These are phyloP conservation scores for Escarpia spicata DNA, from an alignment of 2,888 invertebrate genomes.

Conservation along the genomic window DNA sequence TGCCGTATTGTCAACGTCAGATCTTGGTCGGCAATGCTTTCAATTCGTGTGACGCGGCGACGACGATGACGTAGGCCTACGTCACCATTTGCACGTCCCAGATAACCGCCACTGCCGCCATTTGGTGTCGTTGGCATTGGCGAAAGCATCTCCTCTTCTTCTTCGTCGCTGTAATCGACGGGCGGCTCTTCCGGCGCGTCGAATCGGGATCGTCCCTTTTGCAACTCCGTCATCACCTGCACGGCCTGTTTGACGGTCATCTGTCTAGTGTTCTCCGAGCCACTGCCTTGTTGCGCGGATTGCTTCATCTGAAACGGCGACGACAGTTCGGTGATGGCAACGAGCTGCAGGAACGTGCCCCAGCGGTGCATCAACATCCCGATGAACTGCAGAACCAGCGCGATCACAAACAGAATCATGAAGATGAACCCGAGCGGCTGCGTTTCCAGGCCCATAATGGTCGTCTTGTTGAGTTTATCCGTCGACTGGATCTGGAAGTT, in stretches of 20 bases:
- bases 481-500: slow-evolving; percentile 55
- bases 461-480: slow-evolving; percentile 14
- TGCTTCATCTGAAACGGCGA: neutral
- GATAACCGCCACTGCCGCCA: neutral
- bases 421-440: slow-evolving; percentile 53
- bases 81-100: neutral
- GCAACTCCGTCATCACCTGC: neutral
- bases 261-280: neutral
- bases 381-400: slow-evolving; percentile 55
- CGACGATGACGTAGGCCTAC: neutral
- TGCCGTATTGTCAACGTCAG: neutral
- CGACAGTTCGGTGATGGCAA: slow-evolving; percentile 51
- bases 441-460: slow-evolving; percentile 20
- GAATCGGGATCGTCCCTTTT: neutral
- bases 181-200: slow-evolving; percentile 2
- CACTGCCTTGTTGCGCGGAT: neutral
- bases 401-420: slow-evolving; percentile 51
- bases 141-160: neutral
- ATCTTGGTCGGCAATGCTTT: neutral
- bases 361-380: slow-evolving; percentile 60
- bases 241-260: neutral
- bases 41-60: neutral
- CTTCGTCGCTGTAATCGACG: neutral
- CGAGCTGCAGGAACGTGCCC: slow-evolving; percentile 58
- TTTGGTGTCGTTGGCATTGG: neutral